Percentiles rank a stretch among this genome's conserved stretches.
phyloP scores from a whole-genome alignment of 2,888 invertebrate genomes.

The Acanthococcus lagerstroemiae region DNA sequence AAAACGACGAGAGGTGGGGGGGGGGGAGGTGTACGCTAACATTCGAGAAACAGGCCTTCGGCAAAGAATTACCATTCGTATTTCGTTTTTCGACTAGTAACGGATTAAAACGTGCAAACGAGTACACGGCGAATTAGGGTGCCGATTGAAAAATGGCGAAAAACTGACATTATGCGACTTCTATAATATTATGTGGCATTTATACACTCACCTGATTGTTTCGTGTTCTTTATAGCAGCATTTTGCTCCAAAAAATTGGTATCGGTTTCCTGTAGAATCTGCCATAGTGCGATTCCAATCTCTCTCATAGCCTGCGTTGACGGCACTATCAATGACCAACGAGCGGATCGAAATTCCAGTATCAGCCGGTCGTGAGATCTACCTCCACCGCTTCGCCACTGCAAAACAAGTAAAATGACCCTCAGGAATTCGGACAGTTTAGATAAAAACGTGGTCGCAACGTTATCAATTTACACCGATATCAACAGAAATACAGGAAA shows the following conservation, averaged over 20 bases:
- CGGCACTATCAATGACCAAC: slow-evolving; percentile 49
- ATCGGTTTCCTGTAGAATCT: slow-evolving; percentile 50
- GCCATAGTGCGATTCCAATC: slow-evolving; percentile 45
- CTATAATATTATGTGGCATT: no score
- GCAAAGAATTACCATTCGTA: no score
- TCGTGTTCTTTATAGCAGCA: slow-evolving; percentile 39
- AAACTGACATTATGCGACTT: no score
- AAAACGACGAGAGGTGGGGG: no score
- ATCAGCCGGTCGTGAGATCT: slow-evolving; percentile 51
- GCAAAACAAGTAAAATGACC: slow-evolving; percentile 33
- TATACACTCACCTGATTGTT: slow-evolving; percentile 36
- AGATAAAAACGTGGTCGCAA: no score
- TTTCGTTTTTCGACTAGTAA: no score
- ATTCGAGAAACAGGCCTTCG: no score
- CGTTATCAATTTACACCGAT: background rate
- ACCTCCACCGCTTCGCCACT: slow-evolving; percentile 54
- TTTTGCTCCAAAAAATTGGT: slow-evolving; percentile 43
- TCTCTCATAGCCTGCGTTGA: slow-evolving; percentile 53
- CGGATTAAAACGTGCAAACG: no score
- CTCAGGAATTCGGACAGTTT: no score
- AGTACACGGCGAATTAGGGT: no score
- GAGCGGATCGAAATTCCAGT: slow-evolving; percentile 51
- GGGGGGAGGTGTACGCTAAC: no score
- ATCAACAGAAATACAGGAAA: background rate
- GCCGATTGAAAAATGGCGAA: no score